Evolutionary conservation across 2,797 vertebrate species (phyloP).

Genomic region (Tarsius wallacei): DNA sequence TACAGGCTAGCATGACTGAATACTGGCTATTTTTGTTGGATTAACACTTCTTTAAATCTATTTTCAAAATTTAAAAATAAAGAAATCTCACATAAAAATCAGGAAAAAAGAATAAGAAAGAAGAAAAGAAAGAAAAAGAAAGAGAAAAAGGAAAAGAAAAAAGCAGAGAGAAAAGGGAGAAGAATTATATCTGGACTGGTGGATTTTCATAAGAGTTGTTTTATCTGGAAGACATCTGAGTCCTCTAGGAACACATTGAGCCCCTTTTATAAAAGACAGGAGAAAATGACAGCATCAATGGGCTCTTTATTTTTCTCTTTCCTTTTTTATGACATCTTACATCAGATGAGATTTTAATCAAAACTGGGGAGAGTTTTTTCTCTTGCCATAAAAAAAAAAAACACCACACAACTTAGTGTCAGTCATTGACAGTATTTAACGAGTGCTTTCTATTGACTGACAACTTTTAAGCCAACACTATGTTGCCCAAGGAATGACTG

Average conservation of each 20-base stretch:
- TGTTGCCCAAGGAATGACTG: conserved; percentile 81
- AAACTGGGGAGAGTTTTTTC: conserved; percentile 76
- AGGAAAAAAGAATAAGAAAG: rapidly evolving
- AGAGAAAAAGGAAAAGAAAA: rapidly evolving
- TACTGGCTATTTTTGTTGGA: background rate
- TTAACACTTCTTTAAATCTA: background rate
- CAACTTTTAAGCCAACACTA: conserved; percentile 81
- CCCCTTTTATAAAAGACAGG: background rate
- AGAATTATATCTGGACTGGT: no score
- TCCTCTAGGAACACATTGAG: background rate
- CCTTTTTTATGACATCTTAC: conserved; percentile 54
- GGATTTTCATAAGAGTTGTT: no score
- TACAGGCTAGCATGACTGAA: background rate
- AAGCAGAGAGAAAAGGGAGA: no score
- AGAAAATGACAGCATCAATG: conserved; percentile 41
- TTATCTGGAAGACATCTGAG: background rate
- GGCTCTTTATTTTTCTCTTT: background rate
- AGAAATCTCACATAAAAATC: background rate
- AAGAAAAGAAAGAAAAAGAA: rapidly evolving
- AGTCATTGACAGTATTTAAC: conserved; percentile 70
- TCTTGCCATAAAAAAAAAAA: conserved; percentile 66
- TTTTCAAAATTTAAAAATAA: background rate
- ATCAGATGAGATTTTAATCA: conserved; percentile 68
- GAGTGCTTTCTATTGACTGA: conserved; percentile 79
- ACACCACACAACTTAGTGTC: background rate